phyloP scores from a whole-genome alignment of 2,113 vertebrate genomes.

The Bambusicola thoracicus region DNA sequence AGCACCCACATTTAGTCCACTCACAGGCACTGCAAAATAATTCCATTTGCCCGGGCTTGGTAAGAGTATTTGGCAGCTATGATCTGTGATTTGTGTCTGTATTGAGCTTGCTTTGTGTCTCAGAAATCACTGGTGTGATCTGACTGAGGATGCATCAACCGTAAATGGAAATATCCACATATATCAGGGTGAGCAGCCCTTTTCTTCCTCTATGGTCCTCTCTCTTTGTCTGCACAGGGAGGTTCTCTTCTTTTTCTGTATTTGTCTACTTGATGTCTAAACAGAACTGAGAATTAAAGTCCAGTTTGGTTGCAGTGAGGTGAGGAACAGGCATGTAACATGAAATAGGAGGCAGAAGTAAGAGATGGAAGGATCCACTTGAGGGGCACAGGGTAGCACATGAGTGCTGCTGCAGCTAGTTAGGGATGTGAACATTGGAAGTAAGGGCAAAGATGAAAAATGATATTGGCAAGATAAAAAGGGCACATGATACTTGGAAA shows the following conservation, averaged over 20 bases:
- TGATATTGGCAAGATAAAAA: background rate
- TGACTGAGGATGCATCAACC: slow-evolving; percentile 27
- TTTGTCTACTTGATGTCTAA: background rate
- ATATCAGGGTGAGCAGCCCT: background rate
- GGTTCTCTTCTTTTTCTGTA: background rate
- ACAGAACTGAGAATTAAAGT: background rate
- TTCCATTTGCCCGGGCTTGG: slow-evolving; percentile 25
- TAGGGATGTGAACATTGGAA: background rate
- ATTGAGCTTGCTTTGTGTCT: slow-evolving; percentile 36
- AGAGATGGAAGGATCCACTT: background rate
- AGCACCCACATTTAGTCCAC: background rate
- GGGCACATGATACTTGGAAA: background rate
- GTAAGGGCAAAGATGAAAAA: background rate
- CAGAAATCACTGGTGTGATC: slow-evolving; percentile 49
- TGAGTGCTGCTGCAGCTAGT: background rate
- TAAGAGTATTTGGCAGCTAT: slow-evolving; percentile 35
- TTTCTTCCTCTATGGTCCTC: background rate
- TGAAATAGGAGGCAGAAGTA: background rate
- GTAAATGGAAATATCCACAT: background rate
- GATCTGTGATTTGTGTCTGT: slow-evolving; percentile 44
- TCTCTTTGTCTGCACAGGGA: background rate
- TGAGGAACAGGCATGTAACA: background rate
- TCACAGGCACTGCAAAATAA: slow-evolving; percentile 1
- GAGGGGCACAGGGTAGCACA: background rate
- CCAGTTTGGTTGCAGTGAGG: background rate